Evolutionary conservation across 2,888 invertebrate genomes (phyloP), one percentile per base, ranked within the genome.

Genomic region (Mythimna lalbum): DNA sequence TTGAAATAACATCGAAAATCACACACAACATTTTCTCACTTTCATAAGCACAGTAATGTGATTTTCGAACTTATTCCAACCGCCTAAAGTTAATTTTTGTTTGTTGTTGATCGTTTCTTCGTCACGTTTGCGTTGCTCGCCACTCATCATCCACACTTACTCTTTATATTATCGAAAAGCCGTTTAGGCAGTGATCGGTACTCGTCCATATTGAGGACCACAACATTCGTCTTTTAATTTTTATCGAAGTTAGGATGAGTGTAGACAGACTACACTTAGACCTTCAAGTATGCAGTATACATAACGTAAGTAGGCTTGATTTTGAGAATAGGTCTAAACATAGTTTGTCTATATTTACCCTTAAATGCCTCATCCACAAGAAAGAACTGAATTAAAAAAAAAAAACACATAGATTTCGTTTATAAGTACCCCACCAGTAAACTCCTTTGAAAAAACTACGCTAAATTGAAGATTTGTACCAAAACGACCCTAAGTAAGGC

Each of bases 121-220:
- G 52, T 53, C 52, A 68, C 39, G 49, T 76, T 77, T 65, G 53
- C 47, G 27, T 50, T 23, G 14, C 27, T 53, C 53, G 14, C 19
- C 60, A 56, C 63, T 63, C 62, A 62, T 63, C 73, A 76, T 69
- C 69, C 65, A 70, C 61, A 57, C 69, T 63, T 67, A 76, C 17
- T 66, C 61, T 31, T 66, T 63, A 62, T 61, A 73, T 72, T 66
- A 82, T 69, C 61, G 60, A 59, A 71, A 76, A 83, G 81, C 87
- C 87, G 59, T 50, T 50, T 53, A 64, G 87, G 87, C 83, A 82
- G 84, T 83, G 79, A 64, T 82, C 61, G 75, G 53, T 75, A 75
- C n/a, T n/a, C 43, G 56, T 78, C 75, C 84, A 21, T 57, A n/a
- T 36, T 53, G 23, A 55, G 77, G 78, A 82, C 75, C 66, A 83